These are phyloP conservation scores for Haliclystus octoradiatus DNA, from an alignment of 30 jellyfish, hydroid and myxozoan genomes.

Conservation along the genomic window DNA sequence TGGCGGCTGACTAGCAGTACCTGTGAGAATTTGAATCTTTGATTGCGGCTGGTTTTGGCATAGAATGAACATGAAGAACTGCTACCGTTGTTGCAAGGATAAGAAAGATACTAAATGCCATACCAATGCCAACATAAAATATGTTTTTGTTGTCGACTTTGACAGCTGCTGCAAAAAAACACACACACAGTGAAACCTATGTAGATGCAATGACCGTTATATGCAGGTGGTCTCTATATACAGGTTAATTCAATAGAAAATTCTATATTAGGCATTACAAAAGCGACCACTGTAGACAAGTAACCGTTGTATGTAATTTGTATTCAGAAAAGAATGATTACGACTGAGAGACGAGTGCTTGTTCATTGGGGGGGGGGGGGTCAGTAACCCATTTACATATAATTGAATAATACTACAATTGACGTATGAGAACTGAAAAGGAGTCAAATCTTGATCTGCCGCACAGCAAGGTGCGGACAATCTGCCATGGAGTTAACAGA, in stretches of 20 bases:
- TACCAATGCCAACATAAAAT: conserved; percentile 78
- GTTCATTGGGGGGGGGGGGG: conserved; percentile 13
- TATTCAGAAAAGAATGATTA: not conserved
- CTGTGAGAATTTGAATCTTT: no score
- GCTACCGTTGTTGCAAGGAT: conserved; percentile 75
- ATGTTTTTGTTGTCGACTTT: conserved; percentile 54
- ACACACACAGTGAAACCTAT: not conserved
- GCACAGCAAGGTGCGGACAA: no score
- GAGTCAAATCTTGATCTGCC: no score
- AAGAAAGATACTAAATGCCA: conserved; percentile 59
- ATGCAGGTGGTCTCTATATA: no score
- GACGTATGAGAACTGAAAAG: no score
- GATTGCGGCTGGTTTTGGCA: conserved; percentile 66
- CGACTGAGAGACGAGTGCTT: not conserved
- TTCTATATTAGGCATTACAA: no score
- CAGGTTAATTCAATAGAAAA: no score
- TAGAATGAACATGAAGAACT: conserved; percentile 77
- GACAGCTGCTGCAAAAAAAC: conserved; percentile 11
- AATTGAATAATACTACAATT: no score
- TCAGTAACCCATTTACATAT: no score
- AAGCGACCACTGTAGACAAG: no score
- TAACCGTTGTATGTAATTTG: not conserved
- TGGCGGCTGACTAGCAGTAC: no score
- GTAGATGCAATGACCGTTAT: not conserved
- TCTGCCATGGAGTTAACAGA: no score